phyloP scores from a whole-genome alignment of 2,888 invertebrate species.

The Scaptomyza reducta region DNA sequence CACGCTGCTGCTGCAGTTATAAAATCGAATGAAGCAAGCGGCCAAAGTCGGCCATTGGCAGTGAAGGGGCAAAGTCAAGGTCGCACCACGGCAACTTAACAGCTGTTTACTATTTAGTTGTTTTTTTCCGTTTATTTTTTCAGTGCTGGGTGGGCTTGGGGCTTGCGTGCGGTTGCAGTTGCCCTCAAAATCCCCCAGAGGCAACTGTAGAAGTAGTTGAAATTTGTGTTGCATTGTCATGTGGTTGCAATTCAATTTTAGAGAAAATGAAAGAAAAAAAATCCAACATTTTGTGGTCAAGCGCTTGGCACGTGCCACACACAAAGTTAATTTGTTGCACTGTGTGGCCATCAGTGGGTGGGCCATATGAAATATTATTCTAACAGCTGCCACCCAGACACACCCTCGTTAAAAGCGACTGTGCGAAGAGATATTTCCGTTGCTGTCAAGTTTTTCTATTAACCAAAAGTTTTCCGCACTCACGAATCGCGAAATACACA shows the following conservation, averaged over 20 bases:
- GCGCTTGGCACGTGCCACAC: constrained; percentile 56
- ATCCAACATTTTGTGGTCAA: constrained; percentile 74
- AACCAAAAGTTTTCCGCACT: constrained; percentile 35
- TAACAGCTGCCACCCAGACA: constrained; percentile 20
- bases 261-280: constrained; percentile 46
- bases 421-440: constrained; percentile 52
- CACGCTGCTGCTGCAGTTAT: constrained; percentile 36
- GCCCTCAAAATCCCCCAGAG: constrained; percentile 26
- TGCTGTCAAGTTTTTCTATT: constrained; percentile 59
- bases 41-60: constrained; percentile 42
- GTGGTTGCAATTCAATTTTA: constrained; percentile 68
- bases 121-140: background rate
- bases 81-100: constrained; percentile 53
- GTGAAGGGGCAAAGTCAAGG: constrained; percentile 67
- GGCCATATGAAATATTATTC: constrained; percentile 16
- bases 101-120: constrained; percentile 50
- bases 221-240: constrained; percentile 73
- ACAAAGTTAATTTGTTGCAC: constrained; percentile 19
- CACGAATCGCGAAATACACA: constrained; percentile 4
- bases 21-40: constrained; percentile 44
- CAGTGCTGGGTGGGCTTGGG: background rate
- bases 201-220: constrained; percentile 22
- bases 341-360: constrained; percentile 1
- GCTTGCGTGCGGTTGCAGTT: constrained; percentile 58
- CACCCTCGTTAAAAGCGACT: background rate